phyloP scores from a whole-genome alignment of 1,140 invertebrate species.

The Zeugodacus cucurbitae region DNA sequence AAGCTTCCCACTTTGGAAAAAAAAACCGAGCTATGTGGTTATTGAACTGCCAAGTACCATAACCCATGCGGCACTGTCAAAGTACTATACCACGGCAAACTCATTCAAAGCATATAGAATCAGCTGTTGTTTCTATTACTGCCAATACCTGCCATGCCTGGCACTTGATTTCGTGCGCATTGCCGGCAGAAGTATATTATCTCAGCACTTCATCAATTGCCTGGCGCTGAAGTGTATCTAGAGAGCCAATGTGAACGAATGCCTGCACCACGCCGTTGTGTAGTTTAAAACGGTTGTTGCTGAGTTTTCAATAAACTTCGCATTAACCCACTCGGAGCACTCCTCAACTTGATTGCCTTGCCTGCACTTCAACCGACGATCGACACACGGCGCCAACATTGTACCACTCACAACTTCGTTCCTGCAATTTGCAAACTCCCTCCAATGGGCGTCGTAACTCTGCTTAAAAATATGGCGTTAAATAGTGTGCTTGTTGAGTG shows the following conservation, averaged over 20 bases:
- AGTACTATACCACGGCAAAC: background rate
- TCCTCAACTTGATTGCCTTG: background rate
- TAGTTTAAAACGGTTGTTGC: background rate
- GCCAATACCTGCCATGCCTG: background rate
- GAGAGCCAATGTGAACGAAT: background rate
- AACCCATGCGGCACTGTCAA: background rate
- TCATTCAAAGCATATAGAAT: background rate
- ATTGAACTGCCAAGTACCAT: background rate
- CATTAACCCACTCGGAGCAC: background rate
- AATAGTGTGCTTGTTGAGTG: background rate
- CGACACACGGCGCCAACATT: background rate
- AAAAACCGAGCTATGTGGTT: background rate
- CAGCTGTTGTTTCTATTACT: background rate
- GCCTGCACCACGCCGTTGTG: background rate
- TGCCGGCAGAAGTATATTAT: background rate
- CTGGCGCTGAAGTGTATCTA: background rate
- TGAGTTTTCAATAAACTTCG: background rate
- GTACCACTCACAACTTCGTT: background rate
- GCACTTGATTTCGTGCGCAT: background rate
- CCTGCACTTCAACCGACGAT: background rate
- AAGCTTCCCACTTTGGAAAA: too few species aligned
- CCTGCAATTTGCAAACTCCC: background rate
- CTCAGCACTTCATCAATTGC: background rate
- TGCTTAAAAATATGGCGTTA: background rate
- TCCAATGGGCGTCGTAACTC: background rate